These are phyloP conservation scores for Desmodus rotundus DNA, from an alignment of 2,113 vertebrate genomes.

Conservation along the genomic window DNA sequence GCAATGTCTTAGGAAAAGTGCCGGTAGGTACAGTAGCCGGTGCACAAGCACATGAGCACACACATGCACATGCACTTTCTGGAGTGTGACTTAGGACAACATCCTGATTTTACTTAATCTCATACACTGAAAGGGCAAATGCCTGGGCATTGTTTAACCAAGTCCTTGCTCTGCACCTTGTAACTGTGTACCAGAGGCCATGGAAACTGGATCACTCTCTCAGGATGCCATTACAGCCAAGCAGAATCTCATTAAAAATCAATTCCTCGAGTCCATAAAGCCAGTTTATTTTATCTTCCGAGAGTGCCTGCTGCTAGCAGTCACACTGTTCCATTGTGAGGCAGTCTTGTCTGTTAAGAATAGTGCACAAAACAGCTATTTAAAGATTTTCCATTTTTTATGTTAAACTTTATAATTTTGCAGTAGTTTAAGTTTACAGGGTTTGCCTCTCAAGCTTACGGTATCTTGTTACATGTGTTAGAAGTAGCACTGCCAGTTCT, in stretches of 20 bases:
- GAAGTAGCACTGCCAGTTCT: constrained; percentile 75
- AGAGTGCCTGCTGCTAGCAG: constrained; percentile 78
- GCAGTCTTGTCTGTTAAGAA: constrained; percentile 77
- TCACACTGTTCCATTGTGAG: constrained; percentile 80
- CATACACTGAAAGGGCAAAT: constrained; percentile 66
- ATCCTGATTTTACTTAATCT: constrained; percentile 74
- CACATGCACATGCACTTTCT: not conserved
- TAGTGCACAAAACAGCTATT: constrained; percentile 73
- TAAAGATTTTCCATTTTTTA: constrained; percentile 82
- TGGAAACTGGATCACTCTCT: constrained; percentile 76
- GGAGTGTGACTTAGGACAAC: constrained; percentile 53
- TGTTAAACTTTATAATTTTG: constrained; percentile 82
- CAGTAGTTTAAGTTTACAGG: constrained; percentile 76
- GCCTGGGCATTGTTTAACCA: constrained; percentile 62
- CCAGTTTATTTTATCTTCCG: constrained; percentile 85
- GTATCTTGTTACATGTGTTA: constrained; percentile 79
- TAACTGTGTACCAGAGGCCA: constrained; percentile 72
- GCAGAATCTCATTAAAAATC: constrained; percentile 86
- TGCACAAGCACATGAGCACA: rapidly evolving
- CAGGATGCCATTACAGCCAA: constrained; percentile 79
- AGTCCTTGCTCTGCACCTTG: constrained; percentile 64
- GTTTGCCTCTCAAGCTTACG: constrained; percentile 72
- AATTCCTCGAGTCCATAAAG: constrained; percentile 83
- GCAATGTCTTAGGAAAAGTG: not conserved
- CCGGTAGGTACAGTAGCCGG: not conserved